phyloP scores from a whole-genome alignment of 2,888 invertebrate species.

The Euphydryas editha region DNA sequence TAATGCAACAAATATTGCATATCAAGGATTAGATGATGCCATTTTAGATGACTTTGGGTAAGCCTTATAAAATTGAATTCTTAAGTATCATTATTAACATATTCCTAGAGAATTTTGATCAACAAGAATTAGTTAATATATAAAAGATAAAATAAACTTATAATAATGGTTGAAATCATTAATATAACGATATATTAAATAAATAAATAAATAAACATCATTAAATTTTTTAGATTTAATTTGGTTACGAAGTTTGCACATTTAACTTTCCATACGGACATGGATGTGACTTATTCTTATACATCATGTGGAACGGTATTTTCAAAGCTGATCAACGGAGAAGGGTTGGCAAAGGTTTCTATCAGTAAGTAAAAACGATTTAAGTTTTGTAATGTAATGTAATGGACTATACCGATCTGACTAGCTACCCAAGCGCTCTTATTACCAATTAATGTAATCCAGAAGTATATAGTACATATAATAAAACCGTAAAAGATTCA shows the following conservation, averaged over 20 bases:
- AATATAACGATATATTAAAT: no score
- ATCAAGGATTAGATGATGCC: not conserved
- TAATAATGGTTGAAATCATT: no score
- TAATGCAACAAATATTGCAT: not conserved
- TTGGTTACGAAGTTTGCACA: constrained; percentile 19
- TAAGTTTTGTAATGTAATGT: no score
- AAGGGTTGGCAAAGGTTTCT: constrained; percentile 15
- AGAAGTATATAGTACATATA: no score
- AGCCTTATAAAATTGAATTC: not conserved
- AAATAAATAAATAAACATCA: no score
- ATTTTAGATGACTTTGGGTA: constrained; percentile 8
- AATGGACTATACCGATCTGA: no score
- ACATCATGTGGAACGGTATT: constrained; percentile 21
- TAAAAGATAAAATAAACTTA: no score
- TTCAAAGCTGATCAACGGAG: constrained; percentile 23
- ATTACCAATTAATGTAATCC: no score
- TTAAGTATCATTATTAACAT: not conserved
- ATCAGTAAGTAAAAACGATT: constrained; percentile 27
- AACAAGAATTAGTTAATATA: no score
- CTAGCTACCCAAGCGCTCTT: no score
- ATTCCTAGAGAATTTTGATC: no score
- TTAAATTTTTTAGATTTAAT: constrained; percentile 22
- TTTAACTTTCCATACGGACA: constrained; percentile 23
- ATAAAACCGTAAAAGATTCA: no score
- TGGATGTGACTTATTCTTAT: constrained; percentile 21